These are phyloP conservation scores for Sinocyclocheilus anophthalmus DNA, from an alignment of 2,113 vertebrate species.

Conservation along the genomic window DNA sequence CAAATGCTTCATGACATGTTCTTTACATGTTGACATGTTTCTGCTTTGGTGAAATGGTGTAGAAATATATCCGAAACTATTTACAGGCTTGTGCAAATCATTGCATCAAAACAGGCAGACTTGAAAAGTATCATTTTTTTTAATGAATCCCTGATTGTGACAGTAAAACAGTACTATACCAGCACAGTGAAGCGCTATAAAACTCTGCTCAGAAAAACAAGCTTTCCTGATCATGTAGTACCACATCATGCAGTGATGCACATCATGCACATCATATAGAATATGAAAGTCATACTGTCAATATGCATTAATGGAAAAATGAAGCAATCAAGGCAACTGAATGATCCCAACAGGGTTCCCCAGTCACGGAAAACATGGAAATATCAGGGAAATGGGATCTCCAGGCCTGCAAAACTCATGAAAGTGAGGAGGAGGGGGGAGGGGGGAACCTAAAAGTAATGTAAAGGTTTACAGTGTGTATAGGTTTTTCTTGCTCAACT, in stretches of 20 bases:
- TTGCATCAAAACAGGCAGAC: constrained; percentile 32
- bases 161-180: constrained; percentile 39
- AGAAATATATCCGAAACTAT: constrained; percentile 34
- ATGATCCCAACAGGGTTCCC: not conserved
- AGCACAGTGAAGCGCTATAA: constrained; percentile 29
- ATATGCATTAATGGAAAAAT: not conserved
- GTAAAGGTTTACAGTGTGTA: not conserved
- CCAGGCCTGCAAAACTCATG: not conserved
- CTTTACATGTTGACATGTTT: not conserved
- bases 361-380: not conserved
- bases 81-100: constrained; percentile 53
- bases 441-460: not conserved
- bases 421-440: no score
- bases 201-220: constrained; percentile 23
- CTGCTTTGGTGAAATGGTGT: constrained; percentile 10
- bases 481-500: not conserved
- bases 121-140: constrained; percentile 21
- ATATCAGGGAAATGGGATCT: not conserved
- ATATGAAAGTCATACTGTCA: not conserved
- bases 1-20: not conserved
- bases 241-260: not conserved
- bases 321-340: not conserved
- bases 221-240: not conserved
- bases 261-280: constrained; percentile 1
- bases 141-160: constrained; percentile 51